These are phyloP conservation scores for Caenorhabditis tropicalis DNA, from an alignment of 1,140 invertebrate species.

Conservation along the genomic window DNA sequence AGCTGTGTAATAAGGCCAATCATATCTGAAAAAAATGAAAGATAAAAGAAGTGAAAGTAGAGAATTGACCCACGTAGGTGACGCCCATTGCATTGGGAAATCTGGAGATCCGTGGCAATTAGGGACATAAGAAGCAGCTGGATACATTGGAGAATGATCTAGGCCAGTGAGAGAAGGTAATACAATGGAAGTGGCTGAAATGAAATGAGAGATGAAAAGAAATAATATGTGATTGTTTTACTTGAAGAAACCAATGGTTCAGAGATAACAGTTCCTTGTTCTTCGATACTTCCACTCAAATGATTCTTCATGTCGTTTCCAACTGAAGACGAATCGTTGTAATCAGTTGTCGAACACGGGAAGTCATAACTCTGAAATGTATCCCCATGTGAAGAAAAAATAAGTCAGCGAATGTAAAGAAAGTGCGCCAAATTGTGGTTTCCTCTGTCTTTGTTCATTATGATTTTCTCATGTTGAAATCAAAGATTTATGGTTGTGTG, in stretches of 20 bases:
- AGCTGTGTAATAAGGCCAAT: neutral
- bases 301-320: neutral
- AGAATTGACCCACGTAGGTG: neutral
- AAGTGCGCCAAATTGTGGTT: neutral
- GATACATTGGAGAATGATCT: conserved; percentile 8
- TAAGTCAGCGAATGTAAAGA: neutral
- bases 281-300: neutral
- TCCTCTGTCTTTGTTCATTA: neutral
- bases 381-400: neutral
- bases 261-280: neutral
- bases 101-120: conserved; percentile 8
- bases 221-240: neutral
- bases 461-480: neutral
- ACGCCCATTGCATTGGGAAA: conserved; percentile 30
- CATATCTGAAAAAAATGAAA: neutral
- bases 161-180: neutral
- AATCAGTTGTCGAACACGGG: neutral
- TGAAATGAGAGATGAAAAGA: too few relatives aligned
- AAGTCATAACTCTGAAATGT: neutral
- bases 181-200: neutral
- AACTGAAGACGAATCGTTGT: neutral
- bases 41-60: neutral
- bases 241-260: conserved; percentile 1
- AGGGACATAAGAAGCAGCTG: neutral
- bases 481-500: neutral